Evolutionary conservation across 2,113 vertebrate genomes (phyloP).

Genomic region (Pogona vitticeps): DNA sequence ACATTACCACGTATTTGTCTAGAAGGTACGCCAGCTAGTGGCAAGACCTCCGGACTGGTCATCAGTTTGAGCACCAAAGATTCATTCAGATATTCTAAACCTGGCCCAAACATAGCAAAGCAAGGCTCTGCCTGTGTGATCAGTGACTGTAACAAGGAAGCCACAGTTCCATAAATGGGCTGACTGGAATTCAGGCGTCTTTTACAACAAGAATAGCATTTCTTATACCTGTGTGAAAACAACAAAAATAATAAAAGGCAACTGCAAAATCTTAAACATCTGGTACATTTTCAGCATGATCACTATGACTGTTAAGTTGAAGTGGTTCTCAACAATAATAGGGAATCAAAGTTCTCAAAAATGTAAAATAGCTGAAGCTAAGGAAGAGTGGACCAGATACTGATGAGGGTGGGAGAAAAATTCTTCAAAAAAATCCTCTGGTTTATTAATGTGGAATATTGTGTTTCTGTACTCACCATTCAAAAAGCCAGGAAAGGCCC

Average conservation of each 20-base stretch:
- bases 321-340: not conserved
- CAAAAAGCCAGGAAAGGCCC: no score
- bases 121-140: slow-evolving; percentile 85
- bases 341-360: not conserved
- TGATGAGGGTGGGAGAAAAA: no score
- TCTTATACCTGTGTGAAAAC: slow-evolving; percentile 84
- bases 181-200: slow-evolving; percentile 76
- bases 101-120: slow-evolving; percentile 95
- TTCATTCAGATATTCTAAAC: slow-evolving; percentile 90
- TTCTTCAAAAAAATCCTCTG: no score
- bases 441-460: no score
- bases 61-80: slow-evolving; percentile 90
- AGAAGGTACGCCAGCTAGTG: slow-evolving; percentile 82
- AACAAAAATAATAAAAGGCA: slow-evolving; percentile 66
- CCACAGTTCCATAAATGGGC: slow-evolving; percentile 77
- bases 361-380: not conserved
- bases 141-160: slow-evolving; percentile 87
- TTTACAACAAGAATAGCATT: slow-evolving; percentile 83
- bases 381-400: not conserved
- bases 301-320: not conserved
- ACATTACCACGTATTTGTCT: slow-evolving; percentile 89
- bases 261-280: slow-evolving; percentile 41
- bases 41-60: slow-evolving; percentile 83
- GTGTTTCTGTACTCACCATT: no score
- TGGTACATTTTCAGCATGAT: slow-evolving; percentile 14